These are phyloP conservation scores for Actenoides hombroni DNA, from an alignment of 2,113 vertebrate species.

Conservation along the genomic window DNA sequence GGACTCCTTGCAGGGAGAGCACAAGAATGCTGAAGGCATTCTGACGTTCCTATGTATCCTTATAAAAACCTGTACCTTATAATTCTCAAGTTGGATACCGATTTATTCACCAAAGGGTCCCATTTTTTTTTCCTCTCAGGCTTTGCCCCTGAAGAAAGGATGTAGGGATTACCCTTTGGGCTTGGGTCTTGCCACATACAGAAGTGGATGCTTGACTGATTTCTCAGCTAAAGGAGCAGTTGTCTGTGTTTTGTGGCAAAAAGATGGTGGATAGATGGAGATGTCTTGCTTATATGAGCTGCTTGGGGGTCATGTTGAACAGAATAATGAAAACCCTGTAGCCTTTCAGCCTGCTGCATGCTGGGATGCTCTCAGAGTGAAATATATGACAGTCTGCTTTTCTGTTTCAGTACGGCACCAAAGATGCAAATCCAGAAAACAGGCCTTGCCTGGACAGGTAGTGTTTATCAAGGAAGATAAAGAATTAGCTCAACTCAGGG, in stretches of 20 bases:
- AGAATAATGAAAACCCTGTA: not conserved
- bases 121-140: not conserved
- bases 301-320: not conserved
- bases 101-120: not conserved
- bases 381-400: not conserved
- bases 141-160: not conserved
- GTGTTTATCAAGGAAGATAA: slow-evolving; percentile 60
- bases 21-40: not conserved
- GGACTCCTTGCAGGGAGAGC: not conserved
- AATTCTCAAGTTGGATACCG: not conserved
- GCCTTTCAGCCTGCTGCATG: not conserved
- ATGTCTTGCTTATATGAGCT: not conserved
- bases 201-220: not conserved
- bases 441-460: not conserved
- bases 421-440: slow-evolving; percentile 38
- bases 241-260: not conserved
- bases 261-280: not conserved
- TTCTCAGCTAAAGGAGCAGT: not conserved
- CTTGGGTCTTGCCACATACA: not conserved
- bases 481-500: slow-evolving; percentile 68
- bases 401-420: slow-evolving; percentile 53
- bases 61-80: not conserved
- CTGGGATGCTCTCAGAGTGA: not conserved
- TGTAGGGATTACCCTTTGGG: not conserved
- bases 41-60: not conserved